Percentiles rank a stretch among this genome's conserved stretches.
These are phyloP conservation scores for Calyptomena viridis DNA, from an alignment of 2,113 vertebrate species.

Conservation along the genomic window DNA sequence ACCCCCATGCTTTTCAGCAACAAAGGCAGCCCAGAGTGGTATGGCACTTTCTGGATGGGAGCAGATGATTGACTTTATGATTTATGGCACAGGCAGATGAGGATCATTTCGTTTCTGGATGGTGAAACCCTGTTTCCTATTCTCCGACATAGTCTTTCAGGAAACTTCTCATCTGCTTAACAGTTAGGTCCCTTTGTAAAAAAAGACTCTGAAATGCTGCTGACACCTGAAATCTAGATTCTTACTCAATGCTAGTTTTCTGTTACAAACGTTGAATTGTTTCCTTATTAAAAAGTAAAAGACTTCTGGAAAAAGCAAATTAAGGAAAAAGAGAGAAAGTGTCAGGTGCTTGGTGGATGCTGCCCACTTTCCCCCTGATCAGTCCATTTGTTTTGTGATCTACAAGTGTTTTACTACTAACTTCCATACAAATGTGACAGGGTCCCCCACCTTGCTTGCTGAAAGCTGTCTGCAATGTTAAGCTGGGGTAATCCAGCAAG, in stretches of 20 bases:
- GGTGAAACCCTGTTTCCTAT: neutral
- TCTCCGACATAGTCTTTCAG: neutral
- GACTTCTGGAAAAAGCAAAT: neutral
- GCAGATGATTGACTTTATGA: neutral
- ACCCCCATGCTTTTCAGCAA: neutral
- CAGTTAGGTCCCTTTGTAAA: neutral
- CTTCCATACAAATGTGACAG: neutral
- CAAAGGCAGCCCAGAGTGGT: neutral
- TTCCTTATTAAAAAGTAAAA: neutral
- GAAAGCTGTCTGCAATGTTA: neutral
- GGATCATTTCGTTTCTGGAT: neutral
- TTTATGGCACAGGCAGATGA: neutral
- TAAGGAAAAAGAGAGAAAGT: neutral
- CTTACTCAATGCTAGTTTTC: neutral
- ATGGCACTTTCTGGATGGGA: neutral
- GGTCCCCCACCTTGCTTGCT: neutral
- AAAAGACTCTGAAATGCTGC: neutral
- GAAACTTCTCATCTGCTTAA: slow-evolving; percentile 22
- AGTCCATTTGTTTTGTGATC: neutral
- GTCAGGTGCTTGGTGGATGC: neutral
- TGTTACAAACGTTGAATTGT: neutral
- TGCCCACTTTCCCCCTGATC: neutral
- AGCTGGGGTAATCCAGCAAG: neutral
- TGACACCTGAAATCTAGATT: neutral
- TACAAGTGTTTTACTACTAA: neutral